A percentile compares a stretch with the other conserved stretches of the same genome.
Conservation (phyloP, 1,140 invertebrate genomes). For the Drosophila ironensis region DNA sequence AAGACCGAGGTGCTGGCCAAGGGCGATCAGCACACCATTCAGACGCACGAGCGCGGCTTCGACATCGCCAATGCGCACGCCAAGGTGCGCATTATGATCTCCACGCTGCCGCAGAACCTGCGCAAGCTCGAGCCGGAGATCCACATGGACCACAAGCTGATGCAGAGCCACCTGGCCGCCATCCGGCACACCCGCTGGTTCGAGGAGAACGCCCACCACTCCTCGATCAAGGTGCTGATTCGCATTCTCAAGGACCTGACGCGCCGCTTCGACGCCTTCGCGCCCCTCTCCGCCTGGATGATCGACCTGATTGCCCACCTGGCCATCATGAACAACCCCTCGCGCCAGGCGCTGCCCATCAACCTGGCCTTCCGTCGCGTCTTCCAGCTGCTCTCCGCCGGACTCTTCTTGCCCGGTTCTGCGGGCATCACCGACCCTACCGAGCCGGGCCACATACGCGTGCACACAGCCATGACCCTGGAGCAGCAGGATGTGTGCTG, state of each 20-base stretch:
- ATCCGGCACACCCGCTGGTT: slow-evolving; percentile 98
- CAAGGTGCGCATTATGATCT: slow-evolving; percentile 93
- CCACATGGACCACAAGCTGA: slow-evolving; percentile 92
- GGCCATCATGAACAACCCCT: slow-evolving; percentile 98
- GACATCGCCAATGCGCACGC: slow-evolving; percentile 92
- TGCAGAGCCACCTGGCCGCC: slow-evolving; percentile 94
- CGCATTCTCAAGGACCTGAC: slow-evolving; percentile 95
- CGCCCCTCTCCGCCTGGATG: slow-evolving; percentile 97
- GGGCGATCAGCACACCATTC: slow-evolving; percentile 85
- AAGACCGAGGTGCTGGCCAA: slow-evolving; percentile 85
- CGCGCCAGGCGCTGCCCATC: slow-evolving; percentile 94
- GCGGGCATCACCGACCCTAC: slow-evolving; percentile 97
- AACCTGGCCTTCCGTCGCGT: slow-evolving; percentile 93
- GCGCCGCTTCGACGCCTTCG: slow-evolving; percentile 93
- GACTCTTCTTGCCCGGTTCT: slow-evolving; percentile 96
- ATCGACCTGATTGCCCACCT: slow-evolving; percentile 97
- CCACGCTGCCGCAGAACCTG: slow-evolving; percentile 96
- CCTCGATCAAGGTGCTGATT: slow-evolving; percentile 96
- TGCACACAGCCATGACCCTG: slow-evolving; percentile 95
- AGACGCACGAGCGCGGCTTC: slow-evolving; percentile 90
- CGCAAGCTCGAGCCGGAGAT: slow-evolving; percentile 96
- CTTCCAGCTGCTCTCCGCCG: slow-evolving; percentile 95
- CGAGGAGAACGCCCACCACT: slow-evolving; percentile 98
- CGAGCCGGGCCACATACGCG: slow-evolving; percentile 92
- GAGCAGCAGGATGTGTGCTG: slow-evolving; percentile 97